These are phyloP conservation scores for Reticulitermes lucifugus DNA, from an alignment of 2,888 invertebrate species.

Conservation along the genomic window DNA sequence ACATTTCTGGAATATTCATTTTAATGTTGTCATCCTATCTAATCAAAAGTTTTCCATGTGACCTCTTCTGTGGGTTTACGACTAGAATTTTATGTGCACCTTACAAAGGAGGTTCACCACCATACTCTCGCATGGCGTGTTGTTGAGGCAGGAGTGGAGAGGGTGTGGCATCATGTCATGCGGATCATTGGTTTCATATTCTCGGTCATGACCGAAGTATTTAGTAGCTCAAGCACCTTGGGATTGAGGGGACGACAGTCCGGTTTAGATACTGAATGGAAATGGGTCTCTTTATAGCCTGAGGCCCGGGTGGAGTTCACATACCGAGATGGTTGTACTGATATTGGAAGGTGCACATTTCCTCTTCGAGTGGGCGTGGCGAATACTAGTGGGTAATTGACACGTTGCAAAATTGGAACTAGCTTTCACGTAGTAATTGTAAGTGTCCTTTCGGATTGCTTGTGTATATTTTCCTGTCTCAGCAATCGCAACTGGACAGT, in stretches of 20 bases:
- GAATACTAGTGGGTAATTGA: background rate
- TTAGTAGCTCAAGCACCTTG: background rate
- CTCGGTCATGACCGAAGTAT: background rate
- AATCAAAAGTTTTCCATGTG: no score
- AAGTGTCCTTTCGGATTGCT: background rate
- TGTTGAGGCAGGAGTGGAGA: no score
- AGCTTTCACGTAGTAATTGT: background rate
- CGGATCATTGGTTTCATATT: background rate
- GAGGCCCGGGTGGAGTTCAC: conserved; percentile 17
- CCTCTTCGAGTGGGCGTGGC: conserved; percentile 4
- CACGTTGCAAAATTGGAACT: background rate
- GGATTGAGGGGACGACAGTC: background rate
- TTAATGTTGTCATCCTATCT: no score
- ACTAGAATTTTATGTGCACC: background rate
- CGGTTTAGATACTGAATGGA: background rate
- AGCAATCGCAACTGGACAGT: no score
- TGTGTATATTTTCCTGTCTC: no score
- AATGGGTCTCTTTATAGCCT: background rate
- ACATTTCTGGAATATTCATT: no score
- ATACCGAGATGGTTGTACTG: conserved; percentile 14
- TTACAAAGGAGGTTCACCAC: background rate
- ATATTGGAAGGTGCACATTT: background rate
- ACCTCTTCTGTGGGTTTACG: no score
- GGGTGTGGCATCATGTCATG: background rate
- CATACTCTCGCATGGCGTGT: background rate